Conservation (phyloP, 2,797 vertebrate species). For the Parotocinclus haroldoi region DNA sequence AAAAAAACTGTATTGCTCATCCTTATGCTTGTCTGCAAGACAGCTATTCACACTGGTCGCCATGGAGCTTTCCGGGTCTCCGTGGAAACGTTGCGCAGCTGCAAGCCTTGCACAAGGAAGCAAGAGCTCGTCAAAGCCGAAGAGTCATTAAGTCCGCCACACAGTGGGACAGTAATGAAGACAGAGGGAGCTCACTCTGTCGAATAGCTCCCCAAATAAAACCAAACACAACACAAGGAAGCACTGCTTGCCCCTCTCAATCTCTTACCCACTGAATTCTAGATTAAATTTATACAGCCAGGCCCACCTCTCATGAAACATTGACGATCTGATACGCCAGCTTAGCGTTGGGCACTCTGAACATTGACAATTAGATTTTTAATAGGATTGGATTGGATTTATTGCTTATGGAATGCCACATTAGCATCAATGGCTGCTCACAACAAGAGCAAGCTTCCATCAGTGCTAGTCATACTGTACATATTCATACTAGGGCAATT, state of each 20-base stretch:
- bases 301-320: conserved; percentile 11
- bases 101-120: conserved; percentile 27
- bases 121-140: conserved; percentile 18
- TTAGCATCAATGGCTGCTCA: no score
- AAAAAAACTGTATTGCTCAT: not conserved
- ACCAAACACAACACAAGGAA: conserved; percentile 31
- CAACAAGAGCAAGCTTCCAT: no score
- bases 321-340: no score
- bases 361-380: no score
- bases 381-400: no score
- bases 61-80: conserved; percentile 49
- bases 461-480: no score
- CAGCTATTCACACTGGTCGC: conserved; percentile 33
- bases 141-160: conserved; percentile 24
- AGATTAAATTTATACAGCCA: conserved; percentile 21
- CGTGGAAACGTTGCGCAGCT: conserved; percentile 46
- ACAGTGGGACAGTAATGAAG: conserved; percentile 39
- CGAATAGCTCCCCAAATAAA: conserved; percentile 39
- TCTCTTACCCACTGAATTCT: conserved; percentile 21
- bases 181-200: conserved; percentile 36
- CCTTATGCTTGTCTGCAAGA: not conserved
- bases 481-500: no score
- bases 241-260: conserved; percentile 4
- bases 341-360: no score
- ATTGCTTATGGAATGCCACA: no score